phyloP scores from a whole-genome alignment of 2,797 vertebrate genomes.

The Gorsachius magnificus region DNA sequence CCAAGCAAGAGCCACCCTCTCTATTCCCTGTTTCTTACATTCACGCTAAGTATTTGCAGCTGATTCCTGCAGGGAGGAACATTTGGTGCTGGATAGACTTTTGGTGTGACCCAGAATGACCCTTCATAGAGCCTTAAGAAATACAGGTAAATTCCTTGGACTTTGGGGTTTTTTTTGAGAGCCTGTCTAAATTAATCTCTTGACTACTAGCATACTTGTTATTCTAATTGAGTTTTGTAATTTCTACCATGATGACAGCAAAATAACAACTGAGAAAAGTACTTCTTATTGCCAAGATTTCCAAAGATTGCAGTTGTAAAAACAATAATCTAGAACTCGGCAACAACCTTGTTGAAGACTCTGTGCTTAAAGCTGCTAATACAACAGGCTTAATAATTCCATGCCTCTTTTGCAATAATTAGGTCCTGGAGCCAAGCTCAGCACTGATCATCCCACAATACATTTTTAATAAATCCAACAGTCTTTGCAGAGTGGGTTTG shows the following conservation, averaged over 20 bases:
- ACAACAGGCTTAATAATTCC: background rate
- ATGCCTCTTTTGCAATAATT: background rate
- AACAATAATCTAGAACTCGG: background rate
- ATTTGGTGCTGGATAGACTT: background rate
- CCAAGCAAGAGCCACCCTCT: background rate
- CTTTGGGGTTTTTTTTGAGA: background rate
- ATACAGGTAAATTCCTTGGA: background rate
- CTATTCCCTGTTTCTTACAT: background rate
- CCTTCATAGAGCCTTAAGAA: background rate
- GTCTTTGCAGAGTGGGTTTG: background rate
- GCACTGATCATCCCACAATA: background rate
- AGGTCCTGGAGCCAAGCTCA: background rate
- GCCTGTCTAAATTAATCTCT: background rate
- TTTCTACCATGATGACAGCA: background rate
- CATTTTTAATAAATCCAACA: background rate
- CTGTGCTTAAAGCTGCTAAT: background rate
- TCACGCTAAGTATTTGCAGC: background rate
- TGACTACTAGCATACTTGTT: rapidly evolving
- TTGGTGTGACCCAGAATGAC: background rate
- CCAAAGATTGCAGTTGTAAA: background rate
- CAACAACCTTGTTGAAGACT: background rate
- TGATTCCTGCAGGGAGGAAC: background rate
- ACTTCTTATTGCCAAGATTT: background rate
- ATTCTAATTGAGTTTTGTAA: background rate
- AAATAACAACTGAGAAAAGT: background rate